Conservation (phyloP, 2,113 vertebrate species). For the Panthera leo region DNA sequence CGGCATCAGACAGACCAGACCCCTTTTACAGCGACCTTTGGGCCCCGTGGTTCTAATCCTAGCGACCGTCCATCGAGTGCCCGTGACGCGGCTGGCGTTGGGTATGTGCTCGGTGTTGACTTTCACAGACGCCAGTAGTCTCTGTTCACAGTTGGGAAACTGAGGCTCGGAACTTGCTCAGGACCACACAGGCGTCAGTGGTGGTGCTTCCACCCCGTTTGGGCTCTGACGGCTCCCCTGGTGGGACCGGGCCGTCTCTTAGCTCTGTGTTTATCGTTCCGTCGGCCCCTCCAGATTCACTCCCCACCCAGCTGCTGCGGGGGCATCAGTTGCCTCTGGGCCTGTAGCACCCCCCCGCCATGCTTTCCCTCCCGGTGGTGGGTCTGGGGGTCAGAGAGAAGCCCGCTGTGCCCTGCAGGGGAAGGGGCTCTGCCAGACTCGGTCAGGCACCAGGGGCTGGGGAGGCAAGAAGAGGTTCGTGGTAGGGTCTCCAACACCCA, state of each 20-base stretch:
- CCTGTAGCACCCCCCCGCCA: background rate
- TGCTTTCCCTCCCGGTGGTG: no score
- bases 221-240: rapidly evolving
- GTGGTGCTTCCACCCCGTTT: background rate
- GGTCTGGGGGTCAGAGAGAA: background rate
- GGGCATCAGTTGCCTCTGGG: background rate
- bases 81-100: background rate
- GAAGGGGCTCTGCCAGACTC: background rate
- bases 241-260: background rate
- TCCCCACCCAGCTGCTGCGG: rapidly evolving
- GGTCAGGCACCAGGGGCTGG: background rate
- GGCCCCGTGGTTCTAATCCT: background rate
- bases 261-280: no score
- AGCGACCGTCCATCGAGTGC: background rate
- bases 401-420: no score
- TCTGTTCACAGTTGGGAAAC: background rate
- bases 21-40: background rate
- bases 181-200: rapidly evolving
- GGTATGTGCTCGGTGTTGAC: background rate
- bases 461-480: background rate
- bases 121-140: background rate
- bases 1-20: background rate
- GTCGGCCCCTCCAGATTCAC: background rate
- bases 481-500: background rate
- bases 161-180: background rate